Evolutionary conservation across 1,140 invertebrate species (phyloP), one percentile per base, ranked within the genome.

Genomic region (Probaryconus sp.): DNA sequence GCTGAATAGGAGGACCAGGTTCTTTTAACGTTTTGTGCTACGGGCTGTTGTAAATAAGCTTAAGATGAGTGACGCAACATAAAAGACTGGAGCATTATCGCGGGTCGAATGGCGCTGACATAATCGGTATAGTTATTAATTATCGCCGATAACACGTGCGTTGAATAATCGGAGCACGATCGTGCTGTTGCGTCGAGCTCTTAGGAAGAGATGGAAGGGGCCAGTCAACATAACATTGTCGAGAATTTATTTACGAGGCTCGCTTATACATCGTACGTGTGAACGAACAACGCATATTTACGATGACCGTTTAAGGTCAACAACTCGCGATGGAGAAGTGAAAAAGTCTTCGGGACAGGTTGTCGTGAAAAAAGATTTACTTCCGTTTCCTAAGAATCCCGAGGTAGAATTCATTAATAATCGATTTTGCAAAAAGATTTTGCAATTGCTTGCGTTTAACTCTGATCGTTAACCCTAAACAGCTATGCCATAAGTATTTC

Each of bases 231-330:
- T 58, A 65, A 73, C 38, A 60, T 71, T 51, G 51, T 58, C 30
- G 33, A 38, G 55, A 53, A 65, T 65, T 65, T 72, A 65, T 65
- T 65, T 70, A 61, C 35, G 65, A 69, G 47, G 6, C 20, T 51
- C 21, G 35, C 35, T 63, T 65, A 30, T n/a, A n/a, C 47, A 30
- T 14, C 13, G 31, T 56, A 61, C 35, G 56, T 61, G 55, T 61
- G 55, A 61, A 38, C 18, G 65, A 61, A 61, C 30, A 61, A 55
- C 56, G 43, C 69, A 53, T 53, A 72, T 60, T 72, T 60, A 65
- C 38, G 69, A 72, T 72, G 53, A 24, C 61, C 69, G 47, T 72
- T 65, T 65, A 72, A 72, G 69, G 69, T 72, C 69, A 72, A 72
- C 56, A 70, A 70, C 56, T 61, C 28, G 30, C 28, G 3, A n/a